Evolutionary conservation across 2,113 vertebrate species (phyloP), one percentile per base, ranked within the genome.

Genomic region (Garra rufa): DNA sequence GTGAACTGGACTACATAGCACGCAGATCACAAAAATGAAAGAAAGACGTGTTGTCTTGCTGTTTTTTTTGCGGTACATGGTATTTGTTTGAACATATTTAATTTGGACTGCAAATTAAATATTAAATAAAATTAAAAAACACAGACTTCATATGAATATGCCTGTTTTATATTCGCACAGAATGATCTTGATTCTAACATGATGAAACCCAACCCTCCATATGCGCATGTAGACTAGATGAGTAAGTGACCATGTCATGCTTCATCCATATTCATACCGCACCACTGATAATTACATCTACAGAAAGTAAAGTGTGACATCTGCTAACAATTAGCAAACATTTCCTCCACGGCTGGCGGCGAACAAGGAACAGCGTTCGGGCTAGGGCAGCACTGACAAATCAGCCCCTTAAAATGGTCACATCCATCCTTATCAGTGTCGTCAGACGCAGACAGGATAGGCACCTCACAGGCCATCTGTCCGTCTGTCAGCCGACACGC

Each of bases 401-500:
- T 89, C 84, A 13, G 85, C 85, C 88, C 82, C 83, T 85, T 85
- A 89, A 89, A 88, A 89, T 87, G 81, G 88, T 85, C 87, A 86
- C 91, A 90, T 92, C 90, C 87, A 91, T 91, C 87, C 90, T 91
- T 26, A 44, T 90, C 87, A 89, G 85, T 41, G 73, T 84, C 82
- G 88, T 91, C 85, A 89, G 84, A 89, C 44, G 24, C 67, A 85
- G 88, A 91, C 87, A 87, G 84, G 86, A 84, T 85, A 88, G 90
- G 85, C 81, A 89, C 55, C 87, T 50, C 81, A 79, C 86, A 81
- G 26, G 85, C 92, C 91, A 93, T 94, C 93, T 93, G 92, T 92
- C 92, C 61, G 44, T 71, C 87, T 91, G 92, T 94, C 92, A 92
- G 88, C 84, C 85, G 87, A 88, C 88, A 85, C 85, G 89, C 87